Evolutionary conservation across 1,140 invertebrate genomes (phyloP).

Genomic region (Pinna nobilis): DNA sequence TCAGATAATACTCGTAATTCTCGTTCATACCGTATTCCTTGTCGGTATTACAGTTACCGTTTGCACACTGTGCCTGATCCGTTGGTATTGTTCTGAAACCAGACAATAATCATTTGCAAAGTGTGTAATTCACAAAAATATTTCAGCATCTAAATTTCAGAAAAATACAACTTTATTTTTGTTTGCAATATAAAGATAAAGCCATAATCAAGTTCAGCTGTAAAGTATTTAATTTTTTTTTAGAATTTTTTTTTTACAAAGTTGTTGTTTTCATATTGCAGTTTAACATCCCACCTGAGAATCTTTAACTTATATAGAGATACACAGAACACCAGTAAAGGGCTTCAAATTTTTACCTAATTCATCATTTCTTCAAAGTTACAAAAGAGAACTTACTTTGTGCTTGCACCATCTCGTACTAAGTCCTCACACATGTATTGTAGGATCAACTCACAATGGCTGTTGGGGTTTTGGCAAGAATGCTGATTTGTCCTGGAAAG

Average conservation of each 20-base stretch:
- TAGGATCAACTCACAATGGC: conserved; percentile 67
- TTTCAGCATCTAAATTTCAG: neutral
- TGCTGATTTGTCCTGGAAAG: conserved; percentile 70
- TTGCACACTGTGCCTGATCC: conserved; percentile 53
- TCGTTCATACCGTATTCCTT: conserved; percentile 68
- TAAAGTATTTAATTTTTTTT: too few relatives aligned
- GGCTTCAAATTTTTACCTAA: too few relatives aligned
- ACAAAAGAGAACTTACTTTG: too few relatives aligned
- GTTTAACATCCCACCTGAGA: too few relatives aligned
- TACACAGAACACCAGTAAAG: too few relatives aligned
- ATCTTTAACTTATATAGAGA: too few relatives aligned
- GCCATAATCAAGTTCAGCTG: too few relatives aligned
- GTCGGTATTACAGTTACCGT: conserved; percentile 67
- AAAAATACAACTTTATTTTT: neutral
- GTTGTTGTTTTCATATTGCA: too few relatives aligned
- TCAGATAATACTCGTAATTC: conserved; percentile 62
- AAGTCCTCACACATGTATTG: conserved; percentile 69
- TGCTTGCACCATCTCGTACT: conserved; percentile 65
- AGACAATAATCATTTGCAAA: too few relatives aligned
- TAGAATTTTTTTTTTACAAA: too few relatives aligned
- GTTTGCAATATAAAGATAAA: neutral
- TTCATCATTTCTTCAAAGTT: too few relatives aligned
- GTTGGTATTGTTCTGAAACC: conserved; percentile 66
- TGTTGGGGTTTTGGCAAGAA: conserved; percentile 62
- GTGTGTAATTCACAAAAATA: neutral